Conservation (phyloP, 2,797 vertebrate genomes). For the Eurystomus glaucurus region DNA sequence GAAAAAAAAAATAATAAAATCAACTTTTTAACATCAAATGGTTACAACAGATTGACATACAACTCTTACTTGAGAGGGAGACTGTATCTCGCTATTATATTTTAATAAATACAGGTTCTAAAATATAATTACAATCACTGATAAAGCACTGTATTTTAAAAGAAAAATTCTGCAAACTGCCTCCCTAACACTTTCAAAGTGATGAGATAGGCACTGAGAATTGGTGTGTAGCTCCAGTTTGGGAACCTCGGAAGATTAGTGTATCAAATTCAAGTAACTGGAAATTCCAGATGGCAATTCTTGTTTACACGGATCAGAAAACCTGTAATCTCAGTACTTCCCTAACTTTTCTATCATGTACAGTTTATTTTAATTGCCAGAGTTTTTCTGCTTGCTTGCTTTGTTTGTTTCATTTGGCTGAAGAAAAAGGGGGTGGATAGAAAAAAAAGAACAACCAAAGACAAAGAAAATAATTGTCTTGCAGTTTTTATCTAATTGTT, state of each 20-base stretch:
- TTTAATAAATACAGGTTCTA: neutral
- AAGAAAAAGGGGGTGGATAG: neutral
- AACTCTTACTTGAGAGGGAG: neutral
- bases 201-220: neutral
- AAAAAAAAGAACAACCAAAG: neutral
- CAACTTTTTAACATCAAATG: neutral
- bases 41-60: neutral
- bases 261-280: neutral
- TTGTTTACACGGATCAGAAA: neutral
- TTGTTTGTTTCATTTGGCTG: neutral
- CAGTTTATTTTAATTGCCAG: neutral
- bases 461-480: neutral
- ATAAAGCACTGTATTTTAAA: neutral
- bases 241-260: neutral
- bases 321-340: neutral
- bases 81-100: neutral
- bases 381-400: neutral
- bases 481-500: neutral
- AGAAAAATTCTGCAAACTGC: neutral
- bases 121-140: neutral
- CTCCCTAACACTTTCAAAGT: neutral
- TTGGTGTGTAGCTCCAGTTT: neutral
- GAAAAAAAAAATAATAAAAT: neutral
- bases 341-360: neutral
- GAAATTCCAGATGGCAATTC: neutral